Base-by-base conservation (phyloP, 2,888 invertebrate genomes). In the Melanchra persicariae region DNA sequence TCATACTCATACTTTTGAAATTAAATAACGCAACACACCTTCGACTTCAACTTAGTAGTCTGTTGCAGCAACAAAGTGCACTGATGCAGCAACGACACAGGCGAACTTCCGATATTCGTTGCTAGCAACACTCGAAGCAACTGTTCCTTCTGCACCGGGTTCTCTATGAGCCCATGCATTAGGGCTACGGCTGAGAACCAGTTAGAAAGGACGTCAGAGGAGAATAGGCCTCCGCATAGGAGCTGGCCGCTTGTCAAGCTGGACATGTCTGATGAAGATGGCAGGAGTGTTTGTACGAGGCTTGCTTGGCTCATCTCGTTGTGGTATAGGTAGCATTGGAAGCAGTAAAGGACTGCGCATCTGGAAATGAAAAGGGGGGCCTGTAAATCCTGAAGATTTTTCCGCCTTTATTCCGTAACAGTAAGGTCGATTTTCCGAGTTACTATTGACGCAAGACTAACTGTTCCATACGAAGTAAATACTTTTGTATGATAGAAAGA, bases 151-250 rank as follows among this genome's bases (percentile, higher is more conserved):
- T 98, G 98, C 0, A 96, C 96, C 0, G 97, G 96, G 91, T 98
- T 99, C 76, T 99, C 99, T 9, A 98, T 97, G 26, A 99, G 96
- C 0, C 98, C 97, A 90, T 99, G 99, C 90, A 98, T 98, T 34
- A 99, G 94, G 0, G 99, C 98, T 0, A 99, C 98, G 0, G 99
- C 97, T 0, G 99, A 98, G 94, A 99, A 99, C 99, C 99, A 99
- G 92, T 98, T 99, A 40, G 99, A 98, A 34, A 99, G 95, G 0
- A 98, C 96, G 90, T 99, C 99, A 0, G 97, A 95, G 63, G 98
- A 98, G 92, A 99, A 99, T 37, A 99, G 94, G 0, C 99, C 99
- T 2, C 98, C 98, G 90, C 99, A 99, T 17, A 99, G 96, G 30
- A 99, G 95, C 93, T 99, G 99, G 0, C 99, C 99, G 62, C 97